A percentile compares a stretch with the other conserved stretches of the same genome.
Evolutionary conservation across 2,888 invertebrate genomes (phyloP).

Genomic region (Isoperla grammatica): DNA sequence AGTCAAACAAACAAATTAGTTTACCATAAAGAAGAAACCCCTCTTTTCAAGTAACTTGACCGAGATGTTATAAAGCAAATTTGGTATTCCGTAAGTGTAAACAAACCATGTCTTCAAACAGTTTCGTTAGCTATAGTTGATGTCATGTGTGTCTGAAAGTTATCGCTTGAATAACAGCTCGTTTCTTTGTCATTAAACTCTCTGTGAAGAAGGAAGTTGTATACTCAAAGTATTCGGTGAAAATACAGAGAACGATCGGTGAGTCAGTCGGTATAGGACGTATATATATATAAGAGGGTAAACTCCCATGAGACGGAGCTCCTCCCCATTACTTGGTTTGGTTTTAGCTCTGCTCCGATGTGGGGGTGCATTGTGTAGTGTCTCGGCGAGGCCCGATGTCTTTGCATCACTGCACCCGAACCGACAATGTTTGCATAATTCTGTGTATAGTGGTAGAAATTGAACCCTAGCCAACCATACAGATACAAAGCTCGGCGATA

Average conservation of each 20-base stretch:
- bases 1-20: no score
- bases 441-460: not conserved
- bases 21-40: no score
- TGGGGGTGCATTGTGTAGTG: slow-evolving; percentile 13
- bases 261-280: slow-evolving; percentile 17
- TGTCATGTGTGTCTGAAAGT: no score
- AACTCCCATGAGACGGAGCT: slow-evolving; percentile 21
- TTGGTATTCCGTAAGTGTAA: not conserved
- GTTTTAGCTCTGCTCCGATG: not conserved
- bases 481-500: not conserved
- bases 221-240: not conserved
- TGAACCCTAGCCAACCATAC: not conserved
- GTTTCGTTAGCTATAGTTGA: no score
- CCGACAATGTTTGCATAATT: slow-evolving; percentile 23
- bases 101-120: not conserved
- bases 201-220: no score
- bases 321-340: slow-evolving; percentile 23
- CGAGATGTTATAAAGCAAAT: no score
- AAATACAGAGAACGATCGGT: slow-evolving; percentile 6
- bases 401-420: slow-evolving; percentile 13
- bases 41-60: no score
- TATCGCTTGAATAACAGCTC: no score
- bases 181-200: no score
- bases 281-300: slow-evolving; percentile 14
- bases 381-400: slow-evolving; percentile 15